phyloP scores from a whole-genome alignment of 1,140 invertebrate genomes.

The Helicoverpa armigera region DNA sequence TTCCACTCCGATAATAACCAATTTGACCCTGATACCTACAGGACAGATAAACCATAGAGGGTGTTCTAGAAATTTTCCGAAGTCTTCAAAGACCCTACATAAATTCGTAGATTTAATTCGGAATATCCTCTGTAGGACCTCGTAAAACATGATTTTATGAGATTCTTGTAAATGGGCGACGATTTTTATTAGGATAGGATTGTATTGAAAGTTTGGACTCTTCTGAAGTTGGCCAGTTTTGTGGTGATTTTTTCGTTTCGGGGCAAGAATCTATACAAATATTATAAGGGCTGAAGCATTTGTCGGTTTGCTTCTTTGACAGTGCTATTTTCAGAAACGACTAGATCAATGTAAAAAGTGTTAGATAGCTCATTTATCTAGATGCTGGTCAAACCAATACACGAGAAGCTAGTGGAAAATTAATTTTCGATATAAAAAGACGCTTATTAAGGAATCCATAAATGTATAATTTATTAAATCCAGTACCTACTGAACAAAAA shows the following conservation, averaged over 20 bases:
- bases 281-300: no score
- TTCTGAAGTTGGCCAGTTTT: not conserved
- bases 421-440: no score
- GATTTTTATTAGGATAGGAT: slow-evolving; percentile 48
- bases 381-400: no score
- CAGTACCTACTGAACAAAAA: no score
- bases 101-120: slow-evolving; percentile 42
- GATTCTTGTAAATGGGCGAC: slow-evolving; percentile 53
- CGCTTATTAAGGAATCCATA: no score
- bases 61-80: slow-evolving; percentile 35
- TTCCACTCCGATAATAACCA: slow-evolving; percentile 34
- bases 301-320: no score
- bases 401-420: no score
- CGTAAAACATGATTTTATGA: slow-evolving; percentile 60
- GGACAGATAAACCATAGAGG: slow-evolving; percentile 49
- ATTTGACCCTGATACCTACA: slow-evolving; percentile 47
- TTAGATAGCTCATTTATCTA: no score
- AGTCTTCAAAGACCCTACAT: slow-evolving; percentile 24
- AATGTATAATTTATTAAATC: no score
- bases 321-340: no score
- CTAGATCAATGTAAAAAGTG: no score
- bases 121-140: slow-evolving; percentile 42
- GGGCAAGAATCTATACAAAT: not conserved
- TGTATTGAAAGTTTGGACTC: not conserved
- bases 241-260: not conserved